Evolutionary conservation across 2,888 invertebrate species (phyloP).

Genomic region (Ennomos erosarius): DNA sequence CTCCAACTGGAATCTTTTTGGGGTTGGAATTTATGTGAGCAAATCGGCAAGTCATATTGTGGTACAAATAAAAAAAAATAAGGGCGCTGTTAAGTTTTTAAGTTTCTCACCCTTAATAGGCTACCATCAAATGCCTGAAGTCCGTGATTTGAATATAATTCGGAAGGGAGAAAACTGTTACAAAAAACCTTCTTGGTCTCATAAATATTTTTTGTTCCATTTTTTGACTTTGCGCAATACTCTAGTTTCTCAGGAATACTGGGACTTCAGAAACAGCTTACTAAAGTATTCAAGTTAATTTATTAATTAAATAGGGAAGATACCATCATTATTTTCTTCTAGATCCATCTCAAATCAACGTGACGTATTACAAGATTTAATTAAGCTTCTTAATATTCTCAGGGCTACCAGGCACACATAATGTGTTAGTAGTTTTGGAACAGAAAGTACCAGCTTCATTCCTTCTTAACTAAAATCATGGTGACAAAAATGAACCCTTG

Average conservation of each 20-base stretch:
- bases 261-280: background rate
- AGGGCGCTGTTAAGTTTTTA: too few relatives aligned
- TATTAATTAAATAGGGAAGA: too few relatives aligned
- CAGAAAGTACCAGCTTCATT: slow-evolving; percentile 20
- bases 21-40: background rate
- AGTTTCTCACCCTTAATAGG: too few relatives aligned
- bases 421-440: slow-evolving; percentile 17
- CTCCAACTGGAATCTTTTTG: slow-evolving; percentile 59
- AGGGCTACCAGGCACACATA: slow-evolving; percentile 41
- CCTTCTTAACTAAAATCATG: slow-evolving; percentile 22
- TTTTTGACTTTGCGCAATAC: too few relatives aligned
- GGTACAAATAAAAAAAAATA: background rate
- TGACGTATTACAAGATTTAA: background rate
- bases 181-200: too few relatives aligned
- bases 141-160: too few relatives aligned
- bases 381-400: slow-evolving; percentile 34
- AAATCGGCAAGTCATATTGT: background rate
- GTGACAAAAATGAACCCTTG: slow-evolving; percentile 17
- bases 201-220: too few relatives aligned
- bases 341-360: too few relatives aligned
- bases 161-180: too few relatives aligned
- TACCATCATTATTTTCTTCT: too few relatives aligned
- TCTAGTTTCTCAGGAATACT: slow-evolving; percentile 2
- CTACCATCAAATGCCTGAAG: too few relatives aligned
- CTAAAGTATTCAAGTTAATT: too few relatives aligned